Base-by-base conservation (phyloP, 2,888 invertebrate genomes). In the Drosophila parthenogenetica region DNA sequence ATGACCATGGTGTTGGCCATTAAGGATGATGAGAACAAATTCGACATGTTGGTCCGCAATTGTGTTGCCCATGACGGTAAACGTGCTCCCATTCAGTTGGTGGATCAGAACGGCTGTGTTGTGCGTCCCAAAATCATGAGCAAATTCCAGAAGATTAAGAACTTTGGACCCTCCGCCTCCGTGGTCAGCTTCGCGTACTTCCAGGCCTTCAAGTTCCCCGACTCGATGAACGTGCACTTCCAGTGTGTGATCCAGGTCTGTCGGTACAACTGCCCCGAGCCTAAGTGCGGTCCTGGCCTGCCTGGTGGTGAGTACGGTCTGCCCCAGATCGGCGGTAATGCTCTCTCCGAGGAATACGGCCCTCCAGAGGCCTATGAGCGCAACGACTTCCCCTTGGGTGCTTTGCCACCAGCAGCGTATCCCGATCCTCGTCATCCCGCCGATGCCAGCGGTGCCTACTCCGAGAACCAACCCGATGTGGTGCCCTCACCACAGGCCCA, bases 1-100 rank as follows among this genome's bases (percentile, higher is more conserved):
- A 98, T 98, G 98, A 98, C 98, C 11, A 98, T 98, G 98, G 98
- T 98, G 11, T 93, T 98, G 68, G 98, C 98, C 19, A 98, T 98
- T 89, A 98, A 98, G 92, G 98, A 98, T 84, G 98, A 98, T 86
- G 98, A 98, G 92, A 98, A 97, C 90, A 98, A 98, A 93, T 98
- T 98, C 92, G 98, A 98, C 90, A 98, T 98, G 98, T 92, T 98
- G 75, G 98, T 98, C 37, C 94, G 98, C 74, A 98, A 98, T 91
- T 98, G 98, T 92, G 97, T 98, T 19, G 98, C 98, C 42, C 98
- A 98, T 90, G 98, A 98, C 88, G 98, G 98, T 55, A 98, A 98
- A 92, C 94, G 97, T 67, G 97, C 97, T 39, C 98, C 98, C 4
- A 98, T 98, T 80, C 97, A 98, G 92, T 93, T 98, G 75, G 98